Evolutionary conservation across 2,113 vertebrate species (phyloP).

Genomic region (Camelus dromedarius): DNA sequence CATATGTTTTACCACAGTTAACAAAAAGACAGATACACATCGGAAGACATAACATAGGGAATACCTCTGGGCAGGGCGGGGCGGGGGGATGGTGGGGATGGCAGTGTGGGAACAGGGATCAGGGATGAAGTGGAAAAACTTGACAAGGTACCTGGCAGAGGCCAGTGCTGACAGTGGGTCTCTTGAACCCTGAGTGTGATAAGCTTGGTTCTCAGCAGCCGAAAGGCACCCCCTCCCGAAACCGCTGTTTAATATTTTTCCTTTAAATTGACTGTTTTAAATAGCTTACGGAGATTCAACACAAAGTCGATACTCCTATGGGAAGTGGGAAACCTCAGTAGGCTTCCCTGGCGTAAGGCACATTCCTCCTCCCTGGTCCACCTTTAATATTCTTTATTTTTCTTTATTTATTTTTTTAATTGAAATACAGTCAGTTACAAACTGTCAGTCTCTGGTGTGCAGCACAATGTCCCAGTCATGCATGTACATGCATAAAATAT

Average conservation of each 20-base stretch:
- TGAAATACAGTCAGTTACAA: no score
- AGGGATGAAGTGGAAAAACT: background rate
- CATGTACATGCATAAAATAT: no score
- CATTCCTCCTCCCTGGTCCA: background rate
- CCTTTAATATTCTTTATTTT: background rate
- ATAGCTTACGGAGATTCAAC: background rate
- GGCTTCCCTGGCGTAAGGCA: background rate
- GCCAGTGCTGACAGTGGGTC: background rate
- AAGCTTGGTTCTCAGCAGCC: background rate
- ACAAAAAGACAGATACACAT: background rate
- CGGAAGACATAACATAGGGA: background rate
- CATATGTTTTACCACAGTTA: background rate
- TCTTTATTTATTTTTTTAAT: no score
- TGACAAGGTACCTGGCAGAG: background rate
- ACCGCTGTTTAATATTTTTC: background rate
- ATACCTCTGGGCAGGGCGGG: no score
- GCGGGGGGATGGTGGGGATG: no score
- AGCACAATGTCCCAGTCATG: no score
- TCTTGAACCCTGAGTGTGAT: background rate
- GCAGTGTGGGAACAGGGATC: background rate
- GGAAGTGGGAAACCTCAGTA: background rate
- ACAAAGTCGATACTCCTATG: background rate
- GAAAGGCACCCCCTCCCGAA: background rate
- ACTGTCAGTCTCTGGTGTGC: no score
- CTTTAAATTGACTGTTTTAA: background rate